Conservation (phyloP, 2,113 vertebrate genomes). For the Crotophaga sulcirostris region DNA sequence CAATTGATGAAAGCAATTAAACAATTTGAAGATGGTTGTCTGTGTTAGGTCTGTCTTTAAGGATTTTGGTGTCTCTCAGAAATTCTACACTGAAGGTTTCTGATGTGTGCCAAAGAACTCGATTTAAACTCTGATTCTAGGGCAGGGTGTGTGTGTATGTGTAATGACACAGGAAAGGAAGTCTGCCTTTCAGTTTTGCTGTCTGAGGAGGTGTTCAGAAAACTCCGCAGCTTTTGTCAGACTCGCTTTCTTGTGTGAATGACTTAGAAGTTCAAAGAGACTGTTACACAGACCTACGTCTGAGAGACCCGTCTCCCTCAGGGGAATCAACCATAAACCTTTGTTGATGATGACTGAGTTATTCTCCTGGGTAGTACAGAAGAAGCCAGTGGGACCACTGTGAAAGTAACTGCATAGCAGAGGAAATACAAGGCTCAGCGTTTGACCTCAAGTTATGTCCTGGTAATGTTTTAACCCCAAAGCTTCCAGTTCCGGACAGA, state of each 20-base stretch:
- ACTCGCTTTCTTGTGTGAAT: slow-evolving; percentile 49
- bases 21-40: slow-evolving; percentile 48
- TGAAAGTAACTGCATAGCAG: not conserved
- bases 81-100: slow-evolving; percentile 62
- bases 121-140: slow-evolving; percentile 35
- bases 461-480: not conserved
- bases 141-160: slow-evolving; percentile 1
- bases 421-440: not conserved
- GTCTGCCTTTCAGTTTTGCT: slow-evolving; percentile 48
- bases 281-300: not conserved
- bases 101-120: slow-evolving; percentile 60
- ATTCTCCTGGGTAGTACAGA: not conserved
- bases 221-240: slow-evolving; percentile 41
- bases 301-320: not conserved
- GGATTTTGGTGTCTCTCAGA: slow-evolving; percentile 53
- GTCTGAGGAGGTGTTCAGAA: slow-evolving; percentile 60
- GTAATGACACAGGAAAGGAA: slow-evolving; percentile 59
- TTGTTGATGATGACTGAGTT: not conserved
- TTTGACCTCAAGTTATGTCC: not conserved
- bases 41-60: slow-evolving; percentile 53
- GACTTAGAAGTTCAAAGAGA: slow-evolving; percentile 47
- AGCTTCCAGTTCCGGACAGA: not conserved
- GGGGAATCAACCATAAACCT: not conserved
- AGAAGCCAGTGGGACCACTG: not conserved
- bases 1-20: slow-evolving; percentile 66